Base-by-base conservation (phyloP, 2,888 invertebrate species). In the Acleris sparsana region DNA sequence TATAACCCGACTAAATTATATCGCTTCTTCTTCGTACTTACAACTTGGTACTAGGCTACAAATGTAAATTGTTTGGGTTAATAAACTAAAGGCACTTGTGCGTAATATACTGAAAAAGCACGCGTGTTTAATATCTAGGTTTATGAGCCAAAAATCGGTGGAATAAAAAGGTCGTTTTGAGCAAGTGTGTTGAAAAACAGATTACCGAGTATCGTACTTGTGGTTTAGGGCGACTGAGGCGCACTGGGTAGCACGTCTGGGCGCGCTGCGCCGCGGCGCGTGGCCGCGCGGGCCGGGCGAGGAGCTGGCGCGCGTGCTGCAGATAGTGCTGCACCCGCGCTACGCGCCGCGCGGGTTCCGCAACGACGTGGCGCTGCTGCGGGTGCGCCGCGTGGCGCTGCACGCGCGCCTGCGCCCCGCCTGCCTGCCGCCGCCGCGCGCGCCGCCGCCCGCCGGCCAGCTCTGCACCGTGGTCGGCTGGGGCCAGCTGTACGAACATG, bases 401-500 rank as follows among this genome's bases (percentile, higher is more conserved):
- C 92, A 75, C 88, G 93, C 79, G 78, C 88, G 79, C 69, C 92
- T 78, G 85, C 94, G 75, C 73, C 93, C 81, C 33, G 92, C 91
- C 25, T 92, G 92, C 69, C 77, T 92, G 62, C 96, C 96, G 9
- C 91, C 93, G n/a, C 80, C 92, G 5, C 88, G 93, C n/a, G 85
- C 92, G 16, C 90, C 92, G 53, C 93, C 95, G 0, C 93, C 93
- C 29, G 94, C 95, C 70, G 95, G 95, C 0, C 93, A 94, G 1
- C 93, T 94, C 71, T 97, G 97, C 82, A 96, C 96, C 0, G 96
- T 96, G 18, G 94, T 96, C 16, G 96, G 97, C 5, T 96, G 96
- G 96, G 97, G 97, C 33, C 96, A 96, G 79, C 92, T 96, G 0
- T 96, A 95, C 75, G 96, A 97, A 87, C 95, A 95, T 68, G 96